A percentile compares a stretch with the other conserved stretches of the same genome.
Conservation (phyloP, 2,888 invertebrate genomes). For the Rhynchonema sp. region DNA sequence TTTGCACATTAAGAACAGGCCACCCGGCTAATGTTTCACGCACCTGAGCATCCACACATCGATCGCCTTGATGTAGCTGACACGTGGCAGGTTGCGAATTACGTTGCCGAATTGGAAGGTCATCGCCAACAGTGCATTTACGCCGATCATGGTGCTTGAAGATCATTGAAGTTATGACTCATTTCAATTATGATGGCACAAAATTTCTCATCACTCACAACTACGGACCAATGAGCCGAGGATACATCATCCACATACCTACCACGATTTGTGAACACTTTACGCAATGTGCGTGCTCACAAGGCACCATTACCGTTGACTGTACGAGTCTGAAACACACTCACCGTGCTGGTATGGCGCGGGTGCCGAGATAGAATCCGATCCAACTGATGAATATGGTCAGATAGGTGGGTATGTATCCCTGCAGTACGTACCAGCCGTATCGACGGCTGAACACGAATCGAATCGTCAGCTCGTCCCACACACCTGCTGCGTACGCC, state of each 20-base stretch:
- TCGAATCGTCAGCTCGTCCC: constrained; percentile 26
- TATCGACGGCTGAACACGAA: constrained; percentile 25
- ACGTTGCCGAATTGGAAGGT: constrained; percentile 28
- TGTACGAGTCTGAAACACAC: too few relatives aligned
- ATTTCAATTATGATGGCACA: too few relatives aligned
- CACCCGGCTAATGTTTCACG: background rate
- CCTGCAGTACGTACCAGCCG: constrained; percentile 25
- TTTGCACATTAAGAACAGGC: background rate
- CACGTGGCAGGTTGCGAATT: constrained; percentile 16
- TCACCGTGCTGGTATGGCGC: constrained; percentile 7
- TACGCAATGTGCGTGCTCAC: too few relatives aligned
- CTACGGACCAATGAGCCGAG: too few relatives aligned
- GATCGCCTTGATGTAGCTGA: constrained; percentile 18
- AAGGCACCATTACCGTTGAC: too few relatives aligned
- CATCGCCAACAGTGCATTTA: constrained; percentile 27
- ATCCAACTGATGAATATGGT: constrained; percentile 29
- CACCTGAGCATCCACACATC: constrained; percentile 26
- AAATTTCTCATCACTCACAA: too few relatives aligned
- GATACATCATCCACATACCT: too few relatives aligned
- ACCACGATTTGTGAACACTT: too few relatives aligned
- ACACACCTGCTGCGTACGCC: constrained; percentile 26
- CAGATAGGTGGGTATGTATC: constrained; percentile 26
- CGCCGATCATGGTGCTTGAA: constrained; percentile 28
- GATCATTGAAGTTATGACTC: too few relatives aligned
- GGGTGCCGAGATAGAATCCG: constrained; percentile 12